Conservation (phyloP, 2,113 vertebrate genomes). For the Nicator chloris region DNA sequence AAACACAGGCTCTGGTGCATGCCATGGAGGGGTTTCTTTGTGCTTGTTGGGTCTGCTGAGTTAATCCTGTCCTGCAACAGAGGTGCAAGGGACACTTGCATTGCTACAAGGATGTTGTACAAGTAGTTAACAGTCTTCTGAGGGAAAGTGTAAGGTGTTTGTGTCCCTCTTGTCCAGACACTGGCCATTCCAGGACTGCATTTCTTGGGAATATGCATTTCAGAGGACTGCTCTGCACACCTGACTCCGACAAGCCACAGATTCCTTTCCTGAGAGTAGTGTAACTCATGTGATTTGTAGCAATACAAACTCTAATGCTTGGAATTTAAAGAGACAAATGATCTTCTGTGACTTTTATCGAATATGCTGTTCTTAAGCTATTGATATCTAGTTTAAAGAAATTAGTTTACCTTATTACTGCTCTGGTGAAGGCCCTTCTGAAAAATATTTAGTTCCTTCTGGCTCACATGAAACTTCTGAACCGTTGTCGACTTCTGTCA, state of each 20-base stretch:
- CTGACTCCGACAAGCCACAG: background rate
- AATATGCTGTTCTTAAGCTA: background rate
- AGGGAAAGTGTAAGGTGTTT: background rate
- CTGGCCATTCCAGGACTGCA: background rate
- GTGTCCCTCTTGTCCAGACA: background rate
- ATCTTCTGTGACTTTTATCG: background rate
- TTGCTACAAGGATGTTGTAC: background rate
- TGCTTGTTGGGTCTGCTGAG: background rate
- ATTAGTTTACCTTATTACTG: background rate
- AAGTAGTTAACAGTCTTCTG: background rate
- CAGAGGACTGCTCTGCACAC: background rate
- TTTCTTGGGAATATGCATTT: background rate
- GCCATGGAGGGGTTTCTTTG: background rate
- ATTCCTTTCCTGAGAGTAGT: background rate
- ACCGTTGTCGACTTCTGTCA: background rate
- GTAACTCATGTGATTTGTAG: background rate
- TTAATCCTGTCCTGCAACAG: background rate
- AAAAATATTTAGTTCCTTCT: background rate
- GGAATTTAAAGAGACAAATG: background rate
- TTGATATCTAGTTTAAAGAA: background rate
- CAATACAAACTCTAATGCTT: background rate
- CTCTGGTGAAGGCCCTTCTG: background rate
- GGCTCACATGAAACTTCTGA: background rate
- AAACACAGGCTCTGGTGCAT: background rate
- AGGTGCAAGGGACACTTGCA: too few species aligned